Evolutionary conservation across 2,113 vertebrate genomes (phyloP).

Genomic region (Albula glossodonta): DNA sequence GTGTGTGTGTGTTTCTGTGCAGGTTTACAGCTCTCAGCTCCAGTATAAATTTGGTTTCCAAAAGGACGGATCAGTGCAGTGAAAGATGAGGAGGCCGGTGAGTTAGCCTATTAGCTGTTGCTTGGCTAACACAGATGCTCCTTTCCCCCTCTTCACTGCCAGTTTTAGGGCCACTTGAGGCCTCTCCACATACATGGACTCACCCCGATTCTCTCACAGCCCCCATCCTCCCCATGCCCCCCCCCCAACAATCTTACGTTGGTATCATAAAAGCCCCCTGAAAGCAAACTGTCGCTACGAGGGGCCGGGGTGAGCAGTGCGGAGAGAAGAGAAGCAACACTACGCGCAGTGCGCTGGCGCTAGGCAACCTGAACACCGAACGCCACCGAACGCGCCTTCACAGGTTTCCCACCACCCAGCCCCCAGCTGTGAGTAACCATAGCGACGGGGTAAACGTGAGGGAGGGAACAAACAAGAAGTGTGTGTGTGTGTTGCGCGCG

Average conservation of each 20-base stretch:
- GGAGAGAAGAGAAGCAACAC: conserved; percentile 55
- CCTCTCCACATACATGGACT: too few species aligned
- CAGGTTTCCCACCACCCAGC: conserved; percentile 63
- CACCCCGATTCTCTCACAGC: too few species aligned
- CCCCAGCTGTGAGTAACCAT: conserved; percentile 64
- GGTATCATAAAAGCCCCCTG: too few species aligned
- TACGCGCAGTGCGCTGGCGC: conserved; percentile 35
- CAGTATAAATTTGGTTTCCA: not conserved
- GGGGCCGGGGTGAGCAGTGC: too few species aligned
- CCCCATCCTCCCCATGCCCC: too few species aligned
- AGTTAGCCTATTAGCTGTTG: not conserved
- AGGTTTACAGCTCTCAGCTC: conserved; percentile 14
- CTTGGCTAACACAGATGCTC: too few species aligned
- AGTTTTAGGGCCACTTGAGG: too few species aligned
- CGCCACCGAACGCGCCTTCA: conserved; percentile 47
- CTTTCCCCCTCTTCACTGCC: too few species aligned
- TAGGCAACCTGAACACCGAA: conserved; percentile 68
- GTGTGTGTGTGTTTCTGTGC: not conserved
- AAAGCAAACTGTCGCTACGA: too few species aligned
- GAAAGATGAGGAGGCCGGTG: conserved; percentile 1
- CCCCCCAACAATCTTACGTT: too few species aligned
- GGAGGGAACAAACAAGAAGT: conserved; percentile 25
- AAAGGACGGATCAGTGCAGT: conserved; percentile 21
- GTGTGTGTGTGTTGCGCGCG: too few species aligned
- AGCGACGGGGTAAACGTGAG: conserved; percentile 71